phyloP scores from a whole-genome alignment of 2,888 invertebrate species.

The Flexamia atlantica region DNA sequence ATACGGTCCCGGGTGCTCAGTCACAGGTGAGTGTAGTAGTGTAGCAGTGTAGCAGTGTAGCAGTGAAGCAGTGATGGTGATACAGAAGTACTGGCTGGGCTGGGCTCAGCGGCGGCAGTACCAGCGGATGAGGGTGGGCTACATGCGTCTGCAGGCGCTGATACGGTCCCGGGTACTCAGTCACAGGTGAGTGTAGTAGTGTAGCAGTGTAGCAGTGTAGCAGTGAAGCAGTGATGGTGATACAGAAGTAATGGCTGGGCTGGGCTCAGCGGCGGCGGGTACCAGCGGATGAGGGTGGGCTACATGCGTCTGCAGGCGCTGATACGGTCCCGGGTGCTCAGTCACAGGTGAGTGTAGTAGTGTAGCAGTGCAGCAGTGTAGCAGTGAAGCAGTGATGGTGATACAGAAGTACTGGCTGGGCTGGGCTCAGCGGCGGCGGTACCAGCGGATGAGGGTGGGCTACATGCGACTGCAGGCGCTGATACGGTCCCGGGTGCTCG shows the following conservation, averaged over 20 bases:
- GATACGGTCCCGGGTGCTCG: conserved; percentile 94
- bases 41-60: no score
- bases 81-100: conserved; percentile 91
- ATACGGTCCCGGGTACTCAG: conserved; percentile 95
- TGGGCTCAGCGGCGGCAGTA: conserved; percentile 93
- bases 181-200: conserved; percentile 79
- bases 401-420: conserved; percentile 91
- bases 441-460: conserved; percentile 93
- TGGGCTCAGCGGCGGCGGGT: conserved; percentile 92
- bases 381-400: no score
- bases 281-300: conserved; percentile 93
- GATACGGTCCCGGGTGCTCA: conserved; percentile 94
- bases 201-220: no score
- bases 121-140: conserved; percentile 93
- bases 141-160: conserved; percentile 96
- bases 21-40: conserved; percentile 80
- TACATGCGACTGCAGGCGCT: conserved; percentile 97
- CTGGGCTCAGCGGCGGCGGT: conserved; percentile 91
- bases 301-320: conserved; percentile 97
- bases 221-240: no score
- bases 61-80: no score
- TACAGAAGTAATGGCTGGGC: conserved; percentile 89
- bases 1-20: conserved; percentile 95
- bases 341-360: conserved; percentile 81
- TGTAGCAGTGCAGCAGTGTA: no score